These are phyloP conservation scores for Anthopleura xanthogrammica DNA, from an alignment of 92 coral and sea anemone species.

Conservation along the genomic window DNA sequence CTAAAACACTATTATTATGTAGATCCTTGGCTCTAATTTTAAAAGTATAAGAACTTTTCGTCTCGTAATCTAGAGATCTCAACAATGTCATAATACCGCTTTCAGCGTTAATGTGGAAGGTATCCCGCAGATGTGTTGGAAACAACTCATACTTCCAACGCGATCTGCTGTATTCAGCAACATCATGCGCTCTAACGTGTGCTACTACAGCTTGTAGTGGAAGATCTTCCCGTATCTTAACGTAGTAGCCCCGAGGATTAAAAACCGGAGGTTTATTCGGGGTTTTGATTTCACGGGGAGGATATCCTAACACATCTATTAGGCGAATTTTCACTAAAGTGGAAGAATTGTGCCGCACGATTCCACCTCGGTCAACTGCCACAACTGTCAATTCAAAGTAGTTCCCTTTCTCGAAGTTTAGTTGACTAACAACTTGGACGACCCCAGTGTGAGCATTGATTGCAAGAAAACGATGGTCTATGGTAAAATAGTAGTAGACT, in stretches of 20 bases:
- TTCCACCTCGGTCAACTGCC: slow-evolving; percentile 84
- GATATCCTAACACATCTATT: slow-evolving; percentile 47
- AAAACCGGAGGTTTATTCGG: slow-evolving; percentile 43
- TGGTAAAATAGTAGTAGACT: slow-evolving; percentile 74
- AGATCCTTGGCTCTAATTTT: slow-evolving; percentile 44
- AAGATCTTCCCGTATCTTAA: slow-evolving; percentile 87
- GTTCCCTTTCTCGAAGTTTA: slow-evolving; percentile 72
- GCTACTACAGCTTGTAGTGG: slow-evolving; percentile 77
- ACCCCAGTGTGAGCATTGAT: slow-evolving; percentile 91
- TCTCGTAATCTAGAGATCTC: slow-evolving; percentile 61
- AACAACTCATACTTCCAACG: slow-evolving; percentile 42
- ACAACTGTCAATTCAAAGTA: slow-evolving; percentile 63
- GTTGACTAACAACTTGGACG: slow-evolving; percentile 68
- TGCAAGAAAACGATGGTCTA: slow-evolving; percentile 62
- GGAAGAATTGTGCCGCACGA: slow-evolving; percentile 50
- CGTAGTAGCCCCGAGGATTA: slow-evolving; percentile 62
- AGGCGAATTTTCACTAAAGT: slow-evolving; percentile 69
- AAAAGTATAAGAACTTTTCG: slow-evolving; percentile 43
- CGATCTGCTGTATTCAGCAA: slow-evolving; percentile 33
- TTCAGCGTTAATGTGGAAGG: slow-evolving; percentile 76
- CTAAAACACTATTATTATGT: slow-evolving; percentile 15
- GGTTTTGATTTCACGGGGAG: slow-evolving; percentile 38
- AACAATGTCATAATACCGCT: slow-evolving; percentile 79
- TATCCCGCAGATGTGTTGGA: slow-evolving; percentile 37
- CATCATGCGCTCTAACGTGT: slow-evolving; percentile 54